These are phyloP conservation scores for Ectemnius continuus DNA, from an alignment of 2,888 invertebrate species.

Conservation along the genomic window DNA sequence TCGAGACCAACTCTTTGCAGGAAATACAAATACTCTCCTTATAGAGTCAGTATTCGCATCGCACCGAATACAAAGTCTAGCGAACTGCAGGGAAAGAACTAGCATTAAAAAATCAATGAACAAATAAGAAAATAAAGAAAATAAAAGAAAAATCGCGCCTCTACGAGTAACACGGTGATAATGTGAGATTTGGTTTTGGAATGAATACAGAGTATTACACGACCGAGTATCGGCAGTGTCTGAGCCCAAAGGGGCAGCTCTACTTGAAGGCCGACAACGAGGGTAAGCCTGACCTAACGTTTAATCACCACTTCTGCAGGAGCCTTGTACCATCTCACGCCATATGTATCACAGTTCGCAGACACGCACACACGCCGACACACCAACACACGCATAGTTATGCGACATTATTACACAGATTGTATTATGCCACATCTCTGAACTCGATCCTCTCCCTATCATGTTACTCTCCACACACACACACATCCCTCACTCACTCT, in stretches of 20 bases:
- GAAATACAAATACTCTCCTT: too few relatives aligned
- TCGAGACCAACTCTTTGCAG: too few relatives aligned
- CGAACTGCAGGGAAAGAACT: neutral
- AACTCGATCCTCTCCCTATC: conserved; percentile 52
- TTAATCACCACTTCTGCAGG: conserved; percentile 75
- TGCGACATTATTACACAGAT: conserved; percentile 41
- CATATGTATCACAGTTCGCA: conserved; percentile 53
- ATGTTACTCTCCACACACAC: conserved; percentile 37
- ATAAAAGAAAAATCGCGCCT: conserved; percentile 22
- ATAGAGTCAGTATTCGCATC: neutral
- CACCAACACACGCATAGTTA: conserved; percentile 35
- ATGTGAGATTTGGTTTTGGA: conserved; percentile 67
- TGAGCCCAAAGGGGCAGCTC: conserved; percentile 89
- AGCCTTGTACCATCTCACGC: conserved; percentile 69
- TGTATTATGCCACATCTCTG: conserved; percentile 58
- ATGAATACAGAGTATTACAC: conserved; percentile 79
- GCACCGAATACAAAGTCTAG: neutral
- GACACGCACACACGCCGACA: conserved; percentile 22
- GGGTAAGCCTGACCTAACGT: conserved; percentile 83
- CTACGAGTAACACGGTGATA: conserved; percentile 45
- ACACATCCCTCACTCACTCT: too few relatives aligned
- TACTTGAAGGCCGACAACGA: conserved; percentile 91
- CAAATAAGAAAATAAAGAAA: too few relatives aligned
- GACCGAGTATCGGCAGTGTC: conserved; percentile 87
- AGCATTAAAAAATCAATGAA: too few relatives aligned